Evolutionary conservation across 2,888 invertebrate genomes (phyloP).

Genomic region (Andrena bucephala): DNA sequence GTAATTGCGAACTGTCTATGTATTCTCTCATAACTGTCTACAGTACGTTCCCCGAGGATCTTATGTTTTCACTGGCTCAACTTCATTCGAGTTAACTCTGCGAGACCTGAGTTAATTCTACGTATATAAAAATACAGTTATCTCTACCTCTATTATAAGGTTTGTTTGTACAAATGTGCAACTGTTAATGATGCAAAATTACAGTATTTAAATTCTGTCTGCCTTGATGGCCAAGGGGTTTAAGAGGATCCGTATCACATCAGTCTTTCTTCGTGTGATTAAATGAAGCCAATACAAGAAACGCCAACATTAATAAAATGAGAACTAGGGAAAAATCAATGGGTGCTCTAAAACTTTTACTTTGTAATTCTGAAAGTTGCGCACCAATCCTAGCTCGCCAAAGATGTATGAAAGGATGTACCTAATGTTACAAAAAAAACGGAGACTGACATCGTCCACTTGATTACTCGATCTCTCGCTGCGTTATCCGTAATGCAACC

Average conservation of each 20-base stretch:
- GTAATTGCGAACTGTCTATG: neutral
- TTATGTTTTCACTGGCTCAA: too few species aligned
- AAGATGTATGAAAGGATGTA: neutral
- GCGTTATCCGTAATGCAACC: constrained; percentile 10
- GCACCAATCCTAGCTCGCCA: neutral
- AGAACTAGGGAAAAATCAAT: neutral
- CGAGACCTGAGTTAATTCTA: too few species aligned
- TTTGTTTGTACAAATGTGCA: too few species aligned
- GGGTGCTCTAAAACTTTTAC: neutral
- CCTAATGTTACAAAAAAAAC: neutral
- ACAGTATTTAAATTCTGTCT: too few species aligned
- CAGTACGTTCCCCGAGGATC: neutral
- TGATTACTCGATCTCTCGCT: constrained; percentile 23
- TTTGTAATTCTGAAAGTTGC: neutral
- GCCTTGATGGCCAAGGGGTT: too few species aligned
- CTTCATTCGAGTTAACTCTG: too few species aligned
- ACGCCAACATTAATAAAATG: neutral
- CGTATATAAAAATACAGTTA: too few species aligned
- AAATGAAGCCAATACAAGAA: neutral
- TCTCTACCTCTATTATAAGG: too few species aligned
- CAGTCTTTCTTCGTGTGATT: neutral
- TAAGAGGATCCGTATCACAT: neutral
- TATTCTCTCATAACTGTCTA: neutral
- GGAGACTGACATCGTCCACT: neutral
- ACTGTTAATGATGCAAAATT: too few species aligned